These are phyloP conservation scores for Cyanoderma ruficeps DNA, from an alignment of 2,113 vertebrate species.

Conservation along the genomic window DNA sequence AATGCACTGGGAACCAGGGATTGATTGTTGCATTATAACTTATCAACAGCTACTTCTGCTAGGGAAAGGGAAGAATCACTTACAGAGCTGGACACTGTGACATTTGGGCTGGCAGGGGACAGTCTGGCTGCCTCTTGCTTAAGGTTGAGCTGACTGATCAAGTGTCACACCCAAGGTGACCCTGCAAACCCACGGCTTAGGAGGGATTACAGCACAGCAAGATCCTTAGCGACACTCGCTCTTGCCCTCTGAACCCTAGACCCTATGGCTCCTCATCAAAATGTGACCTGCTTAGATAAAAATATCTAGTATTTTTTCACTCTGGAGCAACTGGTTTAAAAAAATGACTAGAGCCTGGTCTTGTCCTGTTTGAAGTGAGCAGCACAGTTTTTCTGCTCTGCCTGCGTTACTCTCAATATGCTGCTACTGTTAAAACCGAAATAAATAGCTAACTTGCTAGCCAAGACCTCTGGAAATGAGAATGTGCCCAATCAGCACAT, in stretches of 20 bases:
- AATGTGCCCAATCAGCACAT: neutral
- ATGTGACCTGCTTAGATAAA: slow-evolving; percentile 46
- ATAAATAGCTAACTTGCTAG: neutral
- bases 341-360: neutral
- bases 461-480: neutral
- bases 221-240: neutral
- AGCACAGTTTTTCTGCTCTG: neutral
- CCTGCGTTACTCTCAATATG: neutral
- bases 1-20: neutral
- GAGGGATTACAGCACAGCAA: slow-evolving; percentile 14
- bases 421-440: neutral
- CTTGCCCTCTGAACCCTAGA: slow-evolving; percentile 44
- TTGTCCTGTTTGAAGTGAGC: neutral
- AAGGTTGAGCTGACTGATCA: slow-evolving; percentile 34
- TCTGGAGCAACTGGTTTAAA: neutral
- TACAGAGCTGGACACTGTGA: neutral
- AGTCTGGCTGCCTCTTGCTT: slow-evolving; percentile 20
- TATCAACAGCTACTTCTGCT: neutral
- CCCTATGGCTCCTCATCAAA: slow-evolving; percentile 41
- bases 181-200: slow-evolving; percentile 22
- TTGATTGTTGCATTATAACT: neutral
- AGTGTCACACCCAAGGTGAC: slow-evolving; percentile 43
- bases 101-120: neutral
- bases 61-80: neutral
- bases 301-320: slow-evolving; percentile 14